phyloP scores from a whole-genome alignment of 2,113 vertebrate genomes.

The Mixornis gularis region DNA sequence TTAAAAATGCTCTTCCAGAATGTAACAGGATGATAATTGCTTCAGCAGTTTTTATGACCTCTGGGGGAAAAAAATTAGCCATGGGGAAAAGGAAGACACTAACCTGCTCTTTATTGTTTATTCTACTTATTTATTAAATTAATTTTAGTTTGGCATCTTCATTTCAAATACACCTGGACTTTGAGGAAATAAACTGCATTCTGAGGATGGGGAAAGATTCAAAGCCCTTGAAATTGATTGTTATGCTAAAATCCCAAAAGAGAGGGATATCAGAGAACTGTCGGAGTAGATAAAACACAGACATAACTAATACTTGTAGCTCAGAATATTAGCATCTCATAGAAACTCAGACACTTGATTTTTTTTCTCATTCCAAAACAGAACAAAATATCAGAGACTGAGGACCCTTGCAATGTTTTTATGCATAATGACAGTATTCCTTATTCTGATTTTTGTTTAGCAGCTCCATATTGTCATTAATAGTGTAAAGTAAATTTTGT shows the following conservation, averaged over 20 bases:
- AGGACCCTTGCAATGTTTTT: background rate
- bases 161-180: background rate
- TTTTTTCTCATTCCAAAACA: background rate
- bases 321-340: background rate
- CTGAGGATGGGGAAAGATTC: background rate
- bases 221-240: background rate
- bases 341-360: background rate
- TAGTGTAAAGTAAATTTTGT: background rate
- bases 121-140: background rate
- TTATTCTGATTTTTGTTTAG: background rate
- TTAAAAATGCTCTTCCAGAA: constrained; percentile 53
- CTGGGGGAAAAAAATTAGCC: background rate
- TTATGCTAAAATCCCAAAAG: background rate
- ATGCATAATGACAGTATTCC: background rate
- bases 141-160: background rate
- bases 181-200: background rate
- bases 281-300: background rate
- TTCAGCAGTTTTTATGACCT: constrained; percentile 36
- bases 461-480: background rate
- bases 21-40: constrained; percentile 44
- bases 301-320: background rate
- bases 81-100: background rate
- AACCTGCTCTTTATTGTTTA: background rate
- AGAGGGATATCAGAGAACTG: background rate
- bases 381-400: background rate